Percentiles rank a stretch among this genome's conserved stretches.
phyloP scores from a whole-genome alignment of 2,113 vertebrate species.

The Manacus vitellinus region DNA sequence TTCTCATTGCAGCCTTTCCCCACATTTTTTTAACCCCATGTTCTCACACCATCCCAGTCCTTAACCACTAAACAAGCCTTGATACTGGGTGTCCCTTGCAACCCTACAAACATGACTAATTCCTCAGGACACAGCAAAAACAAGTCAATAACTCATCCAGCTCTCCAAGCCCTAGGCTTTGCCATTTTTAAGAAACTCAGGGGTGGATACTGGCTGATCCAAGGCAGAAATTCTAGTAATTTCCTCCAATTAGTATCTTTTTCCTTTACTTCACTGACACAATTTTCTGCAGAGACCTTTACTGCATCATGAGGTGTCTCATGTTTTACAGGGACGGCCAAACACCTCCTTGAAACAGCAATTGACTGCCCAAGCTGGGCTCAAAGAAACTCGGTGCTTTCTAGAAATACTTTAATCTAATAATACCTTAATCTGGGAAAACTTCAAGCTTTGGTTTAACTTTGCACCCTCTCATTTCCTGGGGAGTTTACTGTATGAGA shows the following conservation, averaged over 20 bases:
- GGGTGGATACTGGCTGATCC: not conserved
- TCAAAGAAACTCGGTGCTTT: not conserved
- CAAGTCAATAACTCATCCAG: not conserved
- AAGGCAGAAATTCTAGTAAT: conserved; percentile 16
- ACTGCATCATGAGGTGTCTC: not conserved
- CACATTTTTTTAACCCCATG: not conserved
- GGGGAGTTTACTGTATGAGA: not conserved
- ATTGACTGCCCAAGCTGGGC: not conserved
- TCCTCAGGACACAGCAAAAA: conserved; percentile 44
- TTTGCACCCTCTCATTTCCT: not conserved
- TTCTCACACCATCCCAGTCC: not conserved
- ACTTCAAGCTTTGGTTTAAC: not conserved
- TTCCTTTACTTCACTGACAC: not conserved
- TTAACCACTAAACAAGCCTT: not conserved
- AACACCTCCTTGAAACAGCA: not conserved
- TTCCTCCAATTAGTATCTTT: conserved; percentile 39
- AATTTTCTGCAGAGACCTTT: not conserved
- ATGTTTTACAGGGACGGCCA: not conserved
- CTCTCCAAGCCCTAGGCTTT: not conserved
- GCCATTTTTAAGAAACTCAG: not conserved
- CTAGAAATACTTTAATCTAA: not conserved
- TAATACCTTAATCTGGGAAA: not conserved
- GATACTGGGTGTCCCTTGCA: not conserved
- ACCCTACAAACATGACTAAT: not conserved
- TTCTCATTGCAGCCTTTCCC: not conserved